Percentiles rank a stretch among this genome's conserved stretches.
phyloP scores from a whole-genome alignment of 2,113 vertebrate species.

The Platycercus adscitus region DNA sequence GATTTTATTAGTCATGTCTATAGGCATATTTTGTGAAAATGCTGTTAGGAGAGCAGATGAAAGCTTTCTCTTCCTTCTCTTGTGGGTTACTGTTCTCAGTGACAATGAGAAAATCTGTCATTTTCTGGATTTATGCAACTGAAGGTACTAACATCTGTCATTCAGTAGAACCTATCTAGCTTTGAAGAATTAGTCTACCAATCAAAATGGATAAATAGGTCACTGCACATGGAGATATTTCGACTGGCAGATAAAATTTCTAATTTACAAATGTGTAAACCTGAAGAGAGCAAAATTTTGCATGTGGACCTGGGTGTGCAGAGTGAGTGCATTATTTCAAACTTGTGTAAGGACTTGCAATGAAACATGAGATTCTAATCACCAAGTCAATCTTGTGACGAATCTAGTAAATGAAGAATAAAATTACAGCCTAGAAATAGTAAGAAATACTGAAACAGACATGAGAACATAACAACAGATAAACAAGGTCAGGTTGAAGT shows the following conservation, averaged over 20 bases:
- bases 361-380: not conserved
- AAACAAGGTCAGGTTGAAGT: not conserved
- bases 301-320: not conserved
- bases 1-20: not conserved
- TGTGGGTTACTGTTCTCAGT: not conserved
- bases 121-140: slow-evolving; percentile 25
- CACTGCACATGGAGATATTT: not conserved
- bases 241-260: not conserved
- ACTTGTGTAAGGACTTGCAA: not conserved
- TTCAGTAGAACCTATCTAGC: not conserved
- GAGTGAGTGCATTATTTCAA: not conserved
- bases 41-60: not conserved
- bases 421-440: not conserved
- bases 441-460: not conserved
- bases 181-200: not conserved
- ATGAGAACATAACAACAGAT: not conserved
- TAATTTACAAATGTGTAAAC: not conserved
- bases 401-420: not conserved
- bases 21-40: not conserved
- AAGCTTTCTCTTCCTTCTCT: not conserved
- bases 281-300: not conserved
- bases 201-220: not conserved
- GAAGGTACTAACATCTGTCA: not conserved
- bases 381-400: not conserved
- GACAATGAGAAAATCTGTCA: not conserved